These are phyloP conservation scores for Himalopsyche phryganea DNA, from an alignment of 1,140 invertebrate species.

Conservation along the genomic window DNA sequence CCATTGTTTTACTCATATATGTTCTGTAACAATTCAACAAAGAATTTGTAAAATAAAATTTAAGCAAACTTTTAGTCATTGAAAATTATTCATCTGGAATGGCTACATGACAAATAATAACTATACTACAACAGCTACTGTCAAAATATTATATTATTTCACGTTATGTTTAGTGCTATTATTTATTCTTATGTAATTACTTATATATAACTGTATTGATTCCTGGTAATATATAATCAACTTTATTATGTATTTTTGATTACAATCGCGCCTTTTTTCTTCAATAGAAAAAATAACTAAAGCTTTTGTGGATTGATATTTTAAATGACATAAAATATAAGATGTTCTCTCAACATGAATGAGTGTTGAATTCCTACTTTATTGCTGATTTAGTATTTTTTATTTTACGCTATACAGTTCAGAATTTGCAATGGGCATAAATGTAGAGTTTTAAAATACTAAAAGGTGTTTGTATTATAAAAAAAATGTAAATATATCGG, in stretches of 20 bases:
- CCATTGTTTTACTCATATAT: slow-evolving; percentile 33
- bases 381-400: slow-evolving; percentile 13
- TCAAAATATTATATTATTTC: slow-evolving; percentile 9
- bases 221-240: not conserved
- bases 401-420: not conserved
- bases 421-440: not conserved
- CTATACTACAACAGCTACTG: slow-evolving; percentile 1
- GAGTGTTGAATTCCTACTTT: slow-evolving; percentile 21
- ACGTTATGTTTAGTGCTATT: slow-evolving; percentile 5
- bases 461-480: slow-evolving; percentile 8
- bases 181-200: slow-evolving; percentile 19
- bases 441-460: too few relatives aligned
- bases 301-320: slow-evolving; percentile 5
- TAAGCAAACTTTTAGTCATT: too few relatives aligned
- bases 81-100: too few relatives aligned
- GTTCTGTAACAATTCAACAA: slow-evolving; percentile 5
- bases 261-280: too few relatives aligned
- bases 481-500: slow-evolving; percentile 31
- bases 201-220: slow-evolving; percentile 9
- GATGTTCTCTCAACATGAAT: slow-evolving; percentile 8
- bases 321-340: slow-evolving; percentile 5
- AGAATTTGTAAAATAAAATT: too few relatives aligned
- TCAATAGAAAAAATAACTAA: slow-evolving; percentile 4
- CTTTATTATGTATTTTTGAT: too few relatives aligned
- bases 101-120: not conserved